Evolutionary conservation across 2,797 vertebrate species (phyloP).

Genomic region (Helicolenus hilgendorfi): DNA sequence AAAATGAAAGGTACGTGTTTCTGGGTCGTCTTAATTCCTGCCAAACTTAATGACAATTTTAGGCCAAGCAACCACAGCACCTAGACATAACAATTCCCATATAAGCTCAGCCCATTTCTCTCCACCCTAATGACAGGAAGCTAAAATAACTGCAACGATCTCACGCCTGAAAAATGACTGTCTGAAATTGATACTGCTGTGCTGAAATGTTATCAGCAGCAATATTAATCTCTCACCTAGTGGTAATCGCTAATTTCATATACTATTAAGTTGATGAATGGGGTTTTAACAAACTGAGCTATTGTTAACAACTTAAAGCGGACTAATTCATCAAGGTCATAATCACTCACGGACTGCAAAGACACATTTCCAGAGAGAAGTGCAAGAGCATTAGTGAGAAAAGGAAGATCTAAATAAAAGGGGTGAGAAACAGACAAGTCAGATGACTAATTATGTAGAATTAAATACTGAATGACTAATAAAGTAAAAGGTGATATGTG

Average conservation of each 20-base stretch:
- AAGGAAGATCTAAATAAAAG: slow-evolving; percentile 21
- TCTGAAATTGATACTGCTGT: slow-evolving; percentile 64
- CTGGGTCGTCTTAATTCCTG: slow-evolving; percentile 62
- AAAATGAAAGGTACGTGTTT: slow-evolving; percentile 36
- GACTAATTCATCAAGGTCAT: slow-evolving; percentile 75
- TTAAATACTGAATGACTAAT: not conserved
- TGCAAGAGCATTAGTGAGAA: slow-evolving; percentile 20
- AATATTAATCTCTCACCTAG: slow-evolving; percentile 80
- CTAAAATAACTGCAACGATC: slow-evolving; percentile 56
- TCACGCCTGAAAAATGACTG: slow-evolving; percentile 72
- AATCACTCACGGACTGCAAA: slow-evolving; percentile 51
- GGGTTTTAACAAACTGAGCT: slow-evolving; percentile 73
- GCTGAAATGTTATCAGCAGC: slow-evolving; percentile 74
- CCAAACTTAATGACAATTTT: slow-evolving; percentile 68
- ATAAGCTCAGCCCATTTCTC: slow-evolving; percentile 58
- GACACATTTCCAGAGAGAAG: slow-evolving; percentile 41
- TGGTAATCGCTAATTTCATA: slow-evolving; percentile 76
- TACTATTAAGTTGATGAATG: slow-evolving; percentile 81
- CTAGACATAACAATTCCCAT: slow-evolving; percentile 74
- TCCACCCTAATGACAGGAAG: slow-evolving; percentile 56
- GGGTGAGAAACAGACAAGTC: not conserved
- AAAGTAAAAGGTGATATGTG: not conserved
- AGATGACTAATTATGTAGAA: slow-evolving; percentile 20
- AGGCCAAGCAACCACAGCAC: slow-evolving; percentile 55
- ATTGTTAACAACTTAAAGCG: slow-evolving; percentile 77